A percentile compares a stretch with the other conserved stretches of the same genome.
These are phyloP conservation scores for Polypterus senegalus DNA, from an alignment of 2,113 vertebrate genomes.

Conservation along the genomic window DNA sequence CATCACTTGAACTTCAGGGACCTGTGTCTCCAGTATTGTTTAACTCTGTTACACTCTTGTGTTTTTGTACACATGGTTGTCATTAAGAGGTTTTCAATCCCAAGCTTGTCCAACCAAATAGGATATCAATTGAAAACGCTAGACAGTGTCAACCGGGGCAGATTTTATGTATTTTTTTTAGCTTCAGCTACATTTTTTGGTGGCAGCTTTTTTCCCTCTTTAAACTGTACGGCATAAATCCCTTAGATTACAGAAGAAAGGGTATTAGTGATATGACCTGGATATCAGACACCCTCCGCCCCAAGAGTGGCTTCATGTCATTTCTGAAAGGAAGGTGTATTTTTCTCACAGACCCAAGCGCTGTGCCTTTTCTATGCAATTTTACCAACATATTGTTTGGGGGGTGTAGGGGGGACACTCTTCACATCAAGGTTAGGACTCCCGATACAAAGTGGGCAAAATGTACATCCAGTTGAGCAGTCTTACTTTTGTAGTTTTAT, in stretches of 20 bases:
- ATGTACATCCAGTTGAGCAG: slow-evolving; percentile 91
- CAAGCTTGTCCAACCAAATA: slow-evolving; percentile 40
- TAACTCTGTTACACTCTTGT: background rate
- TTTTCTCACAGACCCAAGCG: slow-evolving; percentile 82
- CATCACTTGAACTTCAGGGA: background rate
- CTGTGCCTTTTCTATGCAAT: slow-evolving; percentile 99
- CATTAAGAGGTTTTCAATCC: slow-evolving; percentile 47
- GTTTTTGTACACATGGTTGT: slow-evolving; percentile 37
- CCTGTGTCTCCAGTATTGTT: no score
- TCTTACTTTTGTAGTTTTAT: slow-evolving; percentile 99
- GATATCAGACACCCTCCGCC: slow-evolving; percentile 47
- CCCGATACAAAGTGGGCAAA: slow-evolving; percentile 68
- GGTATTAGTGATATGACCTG: slow-evolving; percentile 42
- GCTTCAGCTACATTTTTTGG: no score
- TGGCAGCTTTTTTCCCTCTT: no score
- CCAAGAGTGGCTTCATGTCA: slow-evolving; percentile 42
- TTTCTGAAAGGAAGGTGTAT: slow-evolving; percentile 53
- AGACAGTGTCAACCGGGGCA: slow-evolving; percentile 33
- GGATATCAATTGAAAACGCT: slow-evolving; percentile 42
- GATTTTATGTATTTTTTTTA: slow-evolving; percentile 1
- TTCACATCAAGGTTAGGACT: slow-evolving; percentile 77
- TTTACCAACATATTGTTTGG: slow-evolving; percentile 62
- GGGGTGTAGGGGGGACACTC: slow-evolving; percentile 24
- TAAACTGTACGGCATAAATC: background rate
- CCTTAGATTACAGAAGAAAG: slow-evolving; percentile 30